Conservation (phyloP, 2,888 invertebrate genomes). For the Dasypogon diadema region DNA sequence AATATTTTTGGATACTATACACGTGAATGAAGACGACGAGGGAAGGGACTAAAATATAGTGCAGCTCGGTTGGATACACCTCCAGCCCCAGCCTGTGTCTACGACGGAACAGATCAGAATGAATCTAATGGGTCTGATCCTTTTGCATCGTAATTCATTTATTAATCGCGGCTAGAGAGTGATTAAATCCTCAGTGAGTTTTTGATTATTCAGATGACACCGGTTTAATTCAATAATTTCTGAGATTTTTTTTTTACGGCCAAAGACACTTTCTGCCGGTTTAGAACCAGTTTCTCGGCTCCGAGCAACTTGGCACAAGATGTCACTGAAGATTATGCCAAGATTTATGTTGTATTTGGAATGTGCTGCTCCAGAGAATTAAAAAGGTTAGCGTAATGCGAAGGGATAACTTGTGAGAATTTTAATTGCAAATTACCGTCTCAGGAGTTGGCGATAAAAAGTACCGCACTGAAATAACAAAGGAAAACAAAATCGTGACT, state of each 20-base stretch:
- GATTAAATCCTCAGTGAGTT: no score
- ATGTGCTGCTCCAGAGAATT: background rate
- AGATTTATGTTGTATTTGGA: slow-evolving; percentile 38
- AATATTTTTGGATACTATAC: no score
- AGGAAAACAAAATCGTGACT: slow-evolving; percentile 3
- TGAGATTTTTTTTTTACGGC: no score
- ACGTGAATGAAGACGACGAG: background rate
- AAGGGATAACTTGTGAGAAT: slow-evolving; percentile 35
- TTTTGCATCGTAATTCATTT: no score
- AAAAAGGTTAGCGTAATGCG: background rate
- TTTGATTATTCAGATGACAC: no score
- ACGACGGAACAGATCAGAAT: no score
- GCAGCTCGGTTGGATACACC: no score
- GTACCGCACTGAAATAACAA: slow-evolving; percentile 19
- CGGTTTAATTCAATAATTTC: no score
- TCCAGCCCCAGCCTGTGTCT: no score
- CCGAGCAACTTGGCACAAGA: slow-evolving; percentile 8
- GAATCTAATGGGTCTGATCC: background rate
- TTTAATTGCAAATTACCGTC: slow-evolving; percentile 33
- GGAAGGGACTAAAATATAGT: no score
- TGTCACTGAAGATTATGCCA: slow-evolving; percentile 37
- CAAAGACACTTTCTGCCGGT: background rate
- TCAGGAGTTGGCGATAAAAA: background rate
- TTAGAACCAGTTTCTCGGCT: slow-evolving; percentile 15
- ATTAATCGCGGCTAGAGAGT: no score